A percentile compares a stretch with the other conserved stretches of the same genome.
These are phyloP conservation scores for Bombus sibiricus DNA, from an alignment of 1,140 invertebrate species.

Conservation along the genomic window DNA sequence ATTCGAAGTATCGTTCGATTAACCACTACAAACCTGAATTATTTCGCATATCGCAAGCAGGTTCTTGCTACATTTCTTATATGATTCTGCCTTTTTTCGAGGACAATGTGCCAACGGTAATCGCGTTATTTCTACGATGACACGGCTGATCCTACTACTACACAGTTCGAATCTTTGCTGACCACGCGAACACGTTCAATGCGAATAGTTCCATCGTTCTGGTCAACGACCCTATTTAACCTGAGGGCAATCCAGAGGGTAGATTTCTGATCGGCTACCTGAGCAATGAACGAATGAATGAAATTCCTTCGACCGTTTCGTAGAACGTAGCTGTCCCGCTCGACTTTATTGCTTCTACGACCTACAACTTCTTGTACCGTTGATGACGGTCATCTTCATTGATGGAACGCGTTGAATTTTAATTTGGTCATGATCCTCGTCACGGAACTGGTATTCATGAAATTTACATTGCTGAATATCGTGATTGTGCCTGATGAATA, in stretches of 20 bases:
- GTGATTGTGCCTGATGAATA: not conserved
- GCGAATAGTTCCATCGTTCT: constrained; percentile 57
- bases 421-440: not conserved
- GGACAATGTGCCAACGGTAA: not conserved
- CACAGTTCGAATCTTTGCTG: constrained; percentile 48
- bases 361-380: constrained; percentile 23
- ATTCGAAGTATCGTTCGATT: not conserved
- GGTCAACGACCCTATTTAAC: constrained; percentile 63
- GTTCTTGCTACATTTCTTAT: not conserved
- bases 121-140: constrained; percentile 32
- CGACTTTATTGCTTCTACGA: constrained; percentile 30
- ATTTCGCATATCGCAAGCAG: not conserved
- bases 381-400: constrained; percentile 29
- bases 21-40: not conserved
- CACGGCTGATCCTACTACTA: constrained; percentile 34
- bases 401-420: constrained; percentile 17
- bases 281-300: constrained; percentile 67
- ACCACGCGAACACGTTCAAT: constrained; percentile 56
- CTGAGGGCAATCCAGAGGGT: constrained; percentile 53
- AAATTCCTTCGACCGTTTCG: constrained; percentile 59
- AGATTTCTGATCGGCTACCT: constrained; percentile 67
- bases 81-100: not conserved
- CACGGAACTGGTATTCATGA: not conserved
- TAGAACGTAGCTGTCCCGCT: constrained; percentile 51
- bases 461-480: not conserved